A percentile compares a stretch with the other conserved stretches of the same genome.
phyloP scores from a whole-genome alignment of 2,797 vertebrate genomes.

The Liparis tanakae region DNA sequence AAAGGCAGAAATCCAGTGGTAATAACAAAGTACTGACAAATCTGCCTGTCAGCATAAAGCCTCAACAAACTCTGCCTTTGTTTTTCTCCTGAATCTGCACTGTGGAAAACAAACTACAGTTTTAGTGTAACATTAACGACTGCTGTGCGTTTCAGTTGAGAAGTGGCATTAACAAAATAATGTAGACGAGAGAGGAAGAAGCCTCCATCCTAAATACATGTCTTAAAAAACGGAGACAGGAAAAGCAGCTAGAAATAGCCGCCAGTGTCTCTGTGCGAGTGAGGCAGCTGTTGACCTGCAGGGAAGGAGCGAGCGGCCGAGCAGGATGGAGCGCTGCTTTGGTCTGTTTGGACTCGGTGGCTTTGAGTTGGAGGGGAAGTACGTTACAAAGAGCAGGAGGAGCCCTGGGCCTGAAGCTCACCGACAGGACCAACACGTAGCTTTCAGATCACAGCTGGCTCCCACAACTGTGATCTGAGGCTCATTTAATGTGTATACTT shows the following conservation, averaged over 20 bases:
- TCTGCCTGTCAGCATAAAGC: not conserved
- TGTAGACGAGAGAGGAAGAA: slow-evolving; percentile 51
- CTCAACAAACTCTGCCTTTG: not conserved
- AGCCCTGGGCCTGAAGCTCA: slow-evolving; percentile 5
- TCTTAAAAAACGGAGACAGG: slow-evolving; percentile 54
- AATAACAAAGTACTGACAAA: slow-evolving; percentile 29
- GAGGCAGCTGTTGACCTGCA: slow-evolving; percentile 66
- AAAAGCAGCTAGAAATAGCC: slow-evolving; percentile 72
- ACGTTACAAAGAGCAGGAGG: slow-evolving; percentile 41
- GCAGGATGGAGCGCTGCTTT: slow-evolving; percentile 72
- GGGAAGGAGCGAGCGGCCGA: slow-evolving; percentile 69
- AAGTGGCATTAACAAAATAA: slow-evolving; percentile 44
- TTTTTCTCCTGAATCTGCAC: slow-evolving; percentile 2
- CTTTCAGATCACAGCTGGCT: not conserved
- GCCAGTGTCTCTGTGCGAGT: slow-evolving; percentile 48
- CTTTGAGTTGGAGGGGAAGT: slow-evolving; percentile 63
- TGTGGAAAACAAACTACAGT: slow-evolving; percentile 25
- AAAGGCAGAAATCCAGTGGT: slow-evolving; percentile 16
- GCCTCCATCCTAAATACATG: slow-evolving; percentile 55
- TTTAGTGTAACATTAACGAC: slow-evolving; percentile 31
- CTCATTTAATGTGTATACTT: not conserved
- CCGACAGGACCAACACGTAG: not conserved
- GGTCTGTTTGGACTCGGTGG: slow-evolving; percentile 52
- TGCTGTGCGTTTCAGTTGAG: slow-evolving; percentile 13
- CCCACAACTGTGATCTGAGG: not conserved